Conservation (phyloP, 2,888 invertebrate species). For the Athrips mouffetella region DNA sequence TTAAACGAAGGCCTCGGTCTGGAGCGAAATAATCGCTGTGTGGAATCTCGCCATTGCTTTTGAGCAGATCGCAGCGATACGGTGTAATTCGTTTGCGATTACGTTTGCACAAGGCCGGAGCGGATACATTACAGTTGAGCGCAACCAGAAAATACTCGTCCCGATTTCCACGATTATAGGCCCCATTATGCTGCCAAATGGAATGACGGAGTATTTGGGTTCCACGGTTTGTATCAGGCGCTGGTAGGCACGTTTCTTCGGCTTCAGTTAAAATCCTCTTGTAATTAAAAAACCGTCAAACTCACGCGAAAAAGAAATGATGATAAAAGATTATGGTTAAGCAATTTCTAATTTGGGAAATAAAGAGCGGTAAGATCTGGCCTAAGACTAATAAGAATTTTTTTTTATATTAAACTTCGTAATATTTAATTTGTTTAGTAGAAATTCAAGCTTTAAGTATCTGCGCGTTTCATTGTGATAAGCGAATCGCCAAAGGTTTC, state of each 20-base stretch:
- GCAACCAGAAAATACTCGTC: slow-evolving; percentile 1
- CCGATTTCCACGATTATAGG: background rate
- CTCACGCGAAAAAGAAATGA: background rate
- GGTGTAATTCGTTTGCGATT: slow-evolving; percentile 10
- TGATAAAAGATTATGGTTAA: too few relatives aligned
- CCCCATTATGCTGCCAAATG: background rate
- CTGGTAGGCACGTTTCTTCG: background rate
- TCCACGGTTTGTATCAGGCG: background rate
- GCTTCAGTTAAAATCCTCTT: background rate
- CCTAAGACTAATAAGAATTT: too few relatives aligned
- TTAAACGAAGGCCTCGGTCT: slow-evolving; percentile 7
- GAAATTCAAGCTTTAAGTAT: too few relatives aligned
- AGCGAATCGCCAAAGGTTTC: too few relatives aligned
- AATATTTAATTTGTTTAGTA: too few relatives aligned
- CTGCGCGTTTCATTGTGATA: too few relatives aligned
- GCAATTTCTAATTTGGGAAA: too few relatives aligned
- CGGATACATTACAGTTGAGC: slow-evolving; percentile 1
- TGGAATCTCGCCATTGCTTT: slow-evolving; percentile 6
- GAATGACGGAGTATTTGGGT: background rate
- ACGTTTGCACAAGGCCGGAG: slow-evolving; percentile 2
- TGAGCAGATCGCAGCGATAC: slow-evolving; percentile 10
- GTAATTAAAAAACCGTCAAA: background rate
- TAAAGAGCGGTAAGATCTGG: too few relatives aligned
- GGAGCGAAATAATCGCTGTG: slow-evolving; percentile 1
- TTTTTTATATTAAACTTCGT: too few relatives aligned